Conservation (phyloP, 2,797 vertebrate species). For the Hoplostethus atlanticus region DNA sequence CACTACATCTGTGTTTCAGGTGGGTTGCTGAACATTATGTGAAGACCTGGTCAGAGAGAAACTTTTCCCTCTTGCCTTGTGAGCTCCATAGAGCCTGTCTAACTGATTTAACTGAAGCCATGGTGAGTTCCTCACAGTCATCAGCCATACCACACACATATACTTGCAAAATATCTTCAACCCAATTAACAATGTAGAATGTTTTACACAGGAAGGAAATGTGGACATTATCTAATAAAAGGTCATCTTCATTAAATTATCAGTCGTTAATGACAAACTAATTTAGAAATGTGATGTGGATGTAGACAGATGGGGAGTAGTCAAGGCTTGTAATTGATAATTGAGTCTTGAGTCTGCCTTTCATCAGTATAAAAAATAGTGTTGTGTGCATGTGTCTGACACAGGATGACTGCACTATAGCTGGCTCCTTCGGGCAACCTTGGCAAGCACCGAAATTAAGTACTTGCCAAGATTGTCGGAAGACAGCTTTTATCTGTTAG, state of each 20-base stretch:
- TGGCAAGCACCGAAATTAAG: conserved; percentile 35
- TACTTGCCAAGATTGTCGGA: conserved; percentile 33
- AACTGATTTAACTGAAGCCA: conserved; percentile 84
- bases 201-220: conserved; percentile 73
- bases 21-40: conserved; percentile 93
- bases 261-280: conserved; percentile 57
- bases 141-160: conserved; percentile 16
- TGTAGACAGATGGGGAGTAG: conserved; percentile 52
- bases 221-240: conserved; percentile 68
- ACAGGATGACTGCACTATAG: conserved; percentile 38
- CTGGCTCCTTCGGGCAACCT: conserved; percentile 19
- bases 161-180: conserved; percentile 47
- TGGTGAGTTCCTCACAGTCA: conserved; percentile 84
- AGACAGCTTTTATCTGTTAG: neutral
- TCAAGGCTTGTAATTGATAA: conserved; percentile 62
- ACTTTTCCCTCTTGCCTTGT: conserved; percentile 89
- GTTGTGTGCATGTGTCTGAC: conserved; percentile 7
- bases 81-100: conserved; percentile 93
- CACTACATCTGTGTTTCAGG: conserved; percentile 76
- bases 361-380: conserved; percentile 32
- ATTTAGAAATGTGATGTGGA: conserved; percentile 59
- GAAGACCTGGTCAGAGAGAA: conserved; percentile 94
- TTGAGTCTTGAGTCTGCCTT: conserved; percentile 48
- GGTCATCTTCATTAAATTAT: conserved; percentile 71
- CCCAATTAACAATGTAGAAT: conserved; percentile 22